Evolutionary conservation across 2,113 vertebrate species (phyloP), one percentile per base, ranked within the genome.

Genomic region (Mirounga angustirostris): DNA sequence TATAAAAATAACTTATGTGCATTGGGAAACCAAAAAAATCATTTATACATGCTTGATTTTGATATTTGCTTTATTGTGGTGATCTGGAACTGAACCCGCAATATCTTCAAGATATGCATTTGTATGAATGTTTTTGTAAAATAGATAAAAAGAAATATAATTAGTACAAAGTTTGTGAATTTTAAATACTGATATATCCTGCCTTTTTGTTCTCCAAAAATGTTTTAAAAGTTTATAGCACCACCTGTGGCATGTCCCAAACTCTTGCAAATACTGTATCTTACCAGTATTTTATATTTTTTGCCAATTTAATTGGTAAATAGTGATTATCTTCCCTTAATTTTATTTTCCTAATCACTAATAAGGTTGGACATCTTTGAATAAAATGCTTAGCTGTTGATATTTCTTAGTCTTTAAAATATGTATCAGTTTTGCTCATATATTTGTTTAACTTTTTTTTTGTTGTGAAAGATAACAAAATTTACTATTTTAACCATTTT

Each of bases 371-470:
- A 26, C 30, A 50, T 79, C 59, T 78, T 85, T 95, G 78, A 28
- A 58, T 58, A 91, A 9, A 22, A 19, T 83, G 58, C 65, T 59
- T 85, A 78, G 21, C 58, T 9, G 16, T 87, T 74, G 58, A 43
- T 78, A 46, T 79, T 58, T 59, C n/a, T 95, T 71, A 89, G 74
- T 88, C 43, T 80, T 61, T 80, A 33, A 73, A 94, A 61, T 94
- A 14, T 52, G 4, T 58, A 59, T 71, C 81, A 36, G 24, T 63
- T 90, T 83, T 84, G 19, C 2, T 46, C 22, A 61, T 90, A 78
- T 33, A 7, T 56, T 56, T 56, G 52, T 56, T 56, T 26, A 71
- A 59, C 10, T 33, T 50, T 65, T 65, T 82, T 82, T 61, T 52
- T 43, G 33, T 81, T 61, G 16, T 63, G 30, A 85, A 52, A 86